Conservation (phyloP, 2,797 vertebrate species). For the Falco biarmicus region DNA sequence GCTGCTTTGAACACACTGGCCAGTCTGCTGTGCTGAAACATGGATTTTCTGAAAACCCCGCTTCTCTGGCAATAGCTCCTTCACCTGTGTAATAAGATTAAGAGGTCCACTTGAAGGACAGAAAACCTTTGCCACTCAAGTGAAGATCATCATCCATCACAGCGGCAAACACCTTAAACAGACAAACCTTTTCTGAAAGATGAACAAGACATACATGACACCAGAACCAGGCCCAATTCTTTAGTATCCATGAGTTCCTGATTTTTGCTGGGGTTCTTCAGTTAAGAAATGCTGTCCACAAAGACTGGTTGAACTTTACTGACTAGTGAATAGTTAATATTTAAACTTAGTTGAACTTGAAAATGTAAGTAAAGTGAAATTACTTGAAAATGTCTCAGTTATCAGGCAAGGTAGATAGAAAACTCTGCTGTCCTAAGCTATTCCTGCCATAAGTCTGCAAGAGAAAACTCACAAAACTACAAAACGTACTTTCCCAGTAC, state of each 20-base stretch:
- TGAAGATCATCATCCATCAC: neutral
- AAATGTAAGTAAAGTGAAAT: neutral
- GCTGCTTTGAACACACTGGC: neutral
- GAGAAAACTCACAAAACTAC: neutral
- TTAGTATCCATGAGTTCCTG: neutral
- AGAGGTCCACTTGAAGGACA: neutral
- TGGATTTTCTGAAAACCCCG: neutral
- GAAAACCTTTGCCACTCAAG: neutral
- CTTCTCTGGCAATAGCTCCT: neutral
- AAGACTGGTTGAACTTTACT: neutral
- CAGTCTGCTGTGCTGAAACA: neutral
- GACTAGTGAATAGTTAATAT: neutral
- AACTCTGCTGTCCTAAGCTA: neutral
- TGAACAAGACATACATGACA: neutral
- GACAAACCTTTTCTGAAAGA: neutral
- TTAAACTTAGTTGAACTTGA: neutral
- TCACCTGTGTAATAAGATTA: slow-evolving; percentile 22
- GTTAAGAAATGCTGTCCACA: neutral
- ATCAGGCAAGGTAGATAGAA: neutral
- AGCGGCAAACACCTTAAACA: neutral
- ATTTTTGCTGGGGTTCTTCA: neutral
- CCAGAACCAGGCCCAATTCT: neutral
- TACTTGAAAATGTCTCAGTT: neutral
- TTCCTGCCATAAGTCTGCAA: neutral
- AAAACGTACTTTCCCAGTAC: neutral